Conservation (phyloP, 30 jellyfish, hydroid and myxozoan genomes). For the Aurelia aurita complex sp. Pacific region DNA sequence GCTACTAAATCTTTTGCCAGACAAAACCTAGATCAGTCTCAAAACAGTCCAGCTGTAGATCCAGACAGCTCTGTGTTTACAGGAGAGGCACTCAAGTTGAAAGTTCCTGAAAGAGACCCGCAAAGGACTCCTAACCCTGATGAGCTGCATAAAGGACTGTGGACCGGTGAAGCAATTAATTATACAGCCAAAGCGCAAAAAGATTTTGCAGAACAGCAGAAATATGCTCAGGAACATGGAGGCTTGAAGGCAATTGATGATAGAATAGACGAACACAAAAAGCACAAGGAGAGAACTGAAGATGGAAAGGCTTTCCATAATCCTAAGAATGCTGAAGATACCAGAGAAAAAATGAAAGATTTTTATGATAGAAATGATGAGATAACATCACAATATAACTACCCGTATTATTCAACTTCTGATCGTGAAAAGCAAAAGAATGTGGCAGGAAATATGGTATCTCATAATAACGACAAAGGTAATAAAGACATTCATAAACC, state of each 20-base stretch:
- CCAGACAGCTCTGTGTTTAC: not conserved
- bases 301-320: not conserved
- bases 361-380: slow-evolving; percentile 23
- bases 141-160: slow-evolving; percentile 42
- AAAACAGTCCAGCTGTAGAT: not conserved
- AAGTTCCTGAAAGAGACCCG: slow-evolving; percentile 21
- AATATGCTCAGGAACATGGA: slow-evolving; percentile 18
- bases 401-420: no score
- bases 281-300: not conserved
- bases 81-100: slow-evolving; percentile 6
- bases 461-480: no score
- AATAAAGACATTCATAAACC: no score
- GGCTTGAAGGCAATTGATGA: slow-evolving; percentile 1
- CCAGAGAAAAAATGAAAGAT: slow-evolving; percentile 36
- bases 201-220: slow-evolving; percentile 20
- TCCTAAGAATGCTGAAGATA: slow-evolving; percentile 29
- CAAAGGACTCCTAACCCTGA: slow-evolving; percentile 47
- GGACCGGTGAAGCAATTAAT: slow-evolving; percentile 50
- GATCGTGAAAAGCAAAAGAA: no score
- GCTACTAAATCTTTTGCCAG: not conserved
- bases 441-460: no score
- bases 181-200: not conserved
- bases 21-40: not conserved
- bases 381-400: not conserved
- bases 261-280: slow-evolving; percentile 12